Evolutionary conservation across 2,113 vertebrate genomes (phyloP).

Genomic region (Amazona guildingii): DNA sequence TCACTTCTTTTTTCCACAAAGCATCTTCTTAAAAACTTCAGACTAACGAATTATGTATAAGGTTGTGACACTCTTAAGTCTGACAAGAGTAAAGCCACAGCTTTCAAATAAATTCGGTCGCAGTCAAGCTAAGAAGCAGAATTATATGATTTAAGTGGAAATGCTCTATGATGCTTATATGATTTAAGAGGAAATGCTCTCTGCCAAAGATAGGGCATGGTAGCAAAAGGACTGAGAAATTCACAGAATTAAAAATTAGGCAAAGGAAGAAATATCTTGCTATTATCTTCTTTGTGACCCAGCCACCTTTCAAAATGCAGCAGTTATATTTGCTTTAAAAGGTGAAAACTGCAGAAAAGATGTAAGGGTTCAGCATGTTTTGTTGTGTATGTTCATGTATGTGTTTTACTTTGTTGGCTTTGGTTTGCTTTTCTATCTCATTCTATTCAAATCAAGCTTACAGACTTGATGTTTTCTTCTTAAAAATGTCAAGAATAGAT

Average conservation of each 20-base stretch:
- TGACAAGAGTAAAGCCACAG: not conserved
- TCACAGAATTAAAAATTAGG: not conserved
- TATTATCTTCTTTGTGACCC: not conserved
- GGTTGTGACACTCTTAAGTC: not conserved
- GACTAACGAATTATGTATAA: fast-evolving
- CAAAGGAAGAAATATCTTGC: not conserved
- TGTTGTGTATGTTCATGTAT: not conserved
- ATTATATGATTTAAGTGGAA: not conserved
- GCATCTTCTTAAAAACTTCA: not conserved
- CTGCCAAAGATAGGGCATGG: not conserved
- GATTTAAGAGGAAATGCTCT: not conserved
- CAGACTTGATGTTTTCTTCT: not conserved
- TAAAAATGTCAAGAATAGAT: not conserved
- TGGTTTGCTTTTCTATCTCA: not conserved
- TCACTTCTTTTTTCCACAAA: not conserved
- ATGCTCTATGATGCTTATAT: not conserved
- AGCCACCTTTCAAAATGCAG: not conserved
- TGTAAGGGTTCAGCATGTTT: not conserved
- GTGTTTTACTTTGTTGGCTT: not conserved
- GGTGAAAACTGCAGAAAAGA: not conserved
- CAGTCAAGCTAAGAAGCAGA: not conserved
- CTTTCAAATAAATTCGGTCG: not conserved
- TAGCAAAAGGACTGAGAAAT: not conserved
- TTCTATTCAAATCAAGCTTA: not conserved
- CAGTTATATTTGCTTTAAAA: not conserved